Percentiles rank a stretch among this genome's conserved stretches.
These are phyloP conservation scores for Anoncus sp. DNA, from an alignment of 2,888 invertebrate species.

Conservation along the genomic window DNA sequence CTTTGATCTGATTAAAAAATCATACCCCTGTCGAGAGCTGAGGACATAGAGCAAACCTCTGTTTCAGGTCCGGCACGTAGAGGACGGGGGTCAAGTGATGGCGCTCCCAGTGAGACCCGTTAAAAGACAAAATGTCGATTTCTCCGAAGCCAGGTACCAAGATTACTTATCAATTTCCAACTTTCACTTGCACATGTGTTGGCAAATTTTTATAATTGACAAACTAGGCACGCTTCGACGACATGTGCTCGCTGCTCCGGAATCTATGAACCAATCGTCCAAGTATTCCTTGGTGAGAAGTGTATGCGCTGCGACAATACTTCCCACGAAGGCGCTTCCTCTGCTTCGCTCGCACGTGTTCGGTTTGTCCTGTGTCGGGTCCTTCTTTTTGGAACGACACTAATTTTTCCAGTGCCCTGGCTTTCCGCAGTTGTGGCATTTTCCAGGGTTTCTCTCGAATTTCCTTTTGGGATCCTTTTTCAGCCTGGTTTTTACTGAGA, in stretches of 20 bases:
- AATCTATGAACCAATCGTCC: slow-evolving; percentile 37
- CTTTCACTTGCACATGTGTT: neutral
- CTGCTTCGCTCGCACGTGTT: neutral
- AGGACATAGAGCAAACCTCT: slow-evolving; percentile 48
- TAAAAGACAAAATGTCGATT: slow-evolving; percentile 56
- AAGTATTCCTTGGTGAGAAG: too few relatives aligned
- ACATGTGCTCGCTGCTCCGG: slow-evolving; percentile 63
- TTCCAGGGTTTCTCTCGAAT: neutral
- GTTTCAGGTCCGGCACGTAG: slow-evolving; percentile 48
- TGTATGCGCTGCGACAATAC: neutral
- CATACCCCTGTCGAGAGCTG: slow-evolving; percentile 56
- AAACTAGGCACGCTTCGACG: slow-evolving; percentile 53
- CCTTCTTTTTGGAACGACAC: slow-evolving; percentile 16
- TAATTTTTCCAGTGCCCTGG: slow-evolving; percentile 51
- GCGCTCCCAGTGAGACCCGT: slow-evolving; percentile 52
- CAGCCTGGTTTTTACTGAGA: neutral
- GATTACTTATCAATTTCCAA: slow-evolving; percentile 57
- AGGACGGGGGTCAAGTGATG: slow-evolving; percentile 42
- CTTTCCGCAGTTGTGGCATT: slow-evolving; percentile 60
- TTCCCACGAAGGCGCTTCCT: neutral
- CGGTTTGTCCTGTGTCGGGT: slow-evolving; percentile 2
- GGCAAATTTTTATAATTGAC: slow-evolving; percentile 16
- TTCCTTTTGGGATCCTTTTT: neutral
- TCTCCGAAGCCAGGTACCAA: neutral
- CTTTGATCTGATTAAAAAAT: neutral